Conservation (phyloP, 2,888 invertebrate species). For the Hemistola chrysoprasaria region DNA sequence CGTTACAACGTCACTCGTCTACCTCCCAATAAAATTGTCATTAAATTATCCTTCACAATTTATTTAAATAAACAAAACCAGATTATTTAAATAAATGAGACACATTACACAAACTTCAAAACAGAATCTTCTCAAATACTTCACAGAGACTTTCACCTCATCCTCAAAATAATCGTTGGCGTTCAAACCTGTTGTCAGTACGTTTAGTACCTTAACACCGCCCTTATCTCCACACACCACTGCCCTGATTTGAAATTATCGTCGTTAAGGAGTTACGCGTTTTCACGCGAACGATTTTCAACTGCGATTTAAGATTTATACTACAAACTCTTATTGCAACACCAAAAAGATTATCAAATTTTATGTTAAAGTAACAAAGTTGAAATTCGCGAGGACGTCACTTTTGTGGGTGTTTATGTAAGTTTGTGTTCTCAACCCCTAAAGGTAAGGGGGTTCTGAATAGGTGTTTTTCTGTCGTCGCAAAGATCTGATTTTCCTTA, state of each 20-base stretch:
- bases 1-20: too few species aligned
- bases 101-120: too few species aligned
- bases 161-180: constrained; percentile 34
- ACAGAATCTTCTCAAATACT: too few species aligned
- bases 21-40: too few species aligned
- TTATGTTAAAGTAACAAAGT: constrained; percentile 13
- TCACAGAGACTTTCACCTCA: constrained; percentile 15
- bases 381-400: constrained; percentile 10
- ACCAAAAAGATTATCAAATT: constrained; percentile 1
- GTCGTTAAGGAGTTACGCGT: constrained; percentile 65
- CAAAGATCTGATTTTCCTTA: constrained; percentile 49
- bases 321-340: constrained; percentile 35
- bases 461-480: constrained; percentile 45
- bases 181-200: constrained; percentile 56
- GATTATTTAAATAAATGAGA: too few species aligned
- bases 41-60: too few species aligned
- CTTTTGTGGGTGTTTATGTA: constrained; percentile 18
- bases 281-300: constrained; percentile 58
- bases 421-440: constrained; percentile 39
- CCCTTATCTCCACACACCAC: constrained; percentile 62
- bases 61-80: too few species aligned
- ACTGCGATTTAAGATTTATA: constrained; percentile 65
- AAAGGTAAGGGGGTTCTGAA: constrained; percentile 56
- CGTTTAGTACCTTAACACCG: constrained; percentile 36
- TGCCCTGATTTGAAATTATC: constrained; percentile 64